Evolutionary conservation across 2,797 vertebrate species (phyloP).

Genomic region (Agapornis canus): DNA sequence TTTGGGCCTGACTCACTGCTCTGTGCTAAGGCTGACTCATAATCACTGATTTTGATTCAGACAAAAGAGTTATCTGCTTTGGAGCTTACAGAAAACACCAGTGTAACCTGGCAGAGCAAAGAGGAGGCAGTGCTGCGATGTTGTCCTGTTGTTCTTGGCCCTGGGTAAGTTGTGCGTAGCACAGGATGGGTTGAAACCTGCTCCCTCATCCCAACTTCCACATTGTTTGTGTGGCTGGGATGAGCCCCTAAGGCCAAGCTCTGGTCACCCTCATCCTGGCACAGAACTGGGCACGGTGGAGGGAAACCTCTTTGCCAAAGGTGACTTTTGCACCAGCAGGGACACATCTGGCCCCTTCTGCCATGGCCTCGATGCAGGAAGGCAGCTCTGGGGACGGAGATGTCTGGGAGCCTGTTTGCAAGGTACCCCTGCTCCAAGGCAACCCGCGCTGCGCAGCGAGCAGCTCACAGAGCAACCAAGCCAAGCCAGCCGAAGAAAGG

Average conservation of each 20-base stretch:
- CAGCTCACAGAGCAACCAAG: neutral
- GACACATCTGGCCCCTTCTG: neutral
- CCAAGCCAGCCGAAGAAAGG: neutral
- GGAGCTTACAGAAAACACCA: conserved; percentile 16
- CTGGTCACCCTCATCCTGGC: neutral
- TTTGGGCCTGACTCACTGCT: conserved; percentile 58
- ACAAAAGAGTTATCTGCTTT: conserved; percentile 48
- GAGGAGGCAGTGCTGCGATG: neutral
- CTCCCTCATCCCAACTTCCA: neutral
- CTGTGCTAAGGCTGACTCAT: conserved; percentile 45
- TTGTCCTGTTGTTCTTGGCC: neutral
- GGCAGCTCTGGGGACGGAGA: conserved; percentile 19
- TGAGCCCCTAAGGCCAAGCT: neutral
- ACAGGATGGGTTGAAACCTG: rapidly evolving
- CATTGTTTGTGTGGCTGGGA: neutral
- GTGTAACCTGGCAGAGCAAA: neutral
- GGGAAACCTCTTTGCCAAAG: neutral
- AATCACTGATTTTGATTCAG: conserved; percentile 23
- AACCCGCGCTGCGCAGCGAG: neutral
- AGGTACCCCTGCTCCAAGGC: neutral
- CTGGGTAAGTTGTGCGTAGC: neutral
- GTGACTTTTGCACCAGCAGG: neutral
- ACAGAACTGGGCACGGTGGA: neutral
- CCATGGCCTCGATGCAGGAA: rapidly evolving
- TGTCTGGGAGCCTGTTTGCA: neutral